Base-by-base conservation (phyloP, 2,797 vertebrate species). In the Tangara arthus region DNA sequence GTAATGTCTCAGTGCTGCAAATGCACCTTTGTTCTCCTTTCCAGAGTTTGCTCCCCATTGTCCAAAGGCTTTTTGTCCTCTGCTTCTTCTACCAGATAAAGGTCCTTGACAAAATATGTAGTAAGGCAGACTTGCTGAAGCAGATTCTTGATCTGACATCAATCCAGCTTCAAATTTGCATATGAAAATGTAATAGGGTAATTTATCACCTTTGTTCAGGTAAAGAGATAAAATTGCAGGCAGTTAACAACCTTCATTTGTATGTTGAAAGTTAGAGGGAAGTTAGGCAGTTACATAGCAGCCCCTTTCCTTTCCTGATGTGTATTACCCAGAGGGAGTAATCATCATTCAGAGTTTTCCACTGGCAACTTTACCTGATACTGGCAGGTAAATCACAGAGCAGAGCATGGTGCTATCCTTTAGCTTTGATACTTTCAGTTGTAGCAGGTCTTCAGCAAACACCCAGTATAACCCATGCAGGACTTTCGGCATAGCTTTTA, bases 171-270 rank as follows among this genome's bases (percentile, higher is more conserved):
- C 59, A 76, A 11, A 76, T 86, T 83, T 92, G 72, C 71, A 16
- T 87, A 93, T 91, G 57, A 88, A 95, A 88, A 83, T 78, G 15
- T 78, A 92, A 89, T 94, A 83, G 41, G 35, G 69, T 60, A 80
- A 92, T 91, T 91, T 89, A 71, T 93, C 65, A 88, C 87, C 50
- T 93, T 91, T 91, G 64, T 92, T 94, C 70, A 49, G 76, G n/a
- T 85, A 81, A 91, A 81, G 76, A 71, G 57, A 78, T 66, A 81
- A 78, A 91, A 82, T 44, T 72, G 22, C 0, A 7, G 69, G 26
- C 61, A 83, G 75, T 47, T 89, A 86, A 34, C 79, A 71, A 68
- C 79, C 76, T 94, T 85, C 72, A 87, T 87, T 89, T 94, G 35
- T 78, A 56, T 59, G 47, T 76, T 69, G 61, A 76, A 89, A 87